Conservation (phyloP, 1,140 invertebrate genomes). For the Leptinotarsa undecemlineata region DNA sequence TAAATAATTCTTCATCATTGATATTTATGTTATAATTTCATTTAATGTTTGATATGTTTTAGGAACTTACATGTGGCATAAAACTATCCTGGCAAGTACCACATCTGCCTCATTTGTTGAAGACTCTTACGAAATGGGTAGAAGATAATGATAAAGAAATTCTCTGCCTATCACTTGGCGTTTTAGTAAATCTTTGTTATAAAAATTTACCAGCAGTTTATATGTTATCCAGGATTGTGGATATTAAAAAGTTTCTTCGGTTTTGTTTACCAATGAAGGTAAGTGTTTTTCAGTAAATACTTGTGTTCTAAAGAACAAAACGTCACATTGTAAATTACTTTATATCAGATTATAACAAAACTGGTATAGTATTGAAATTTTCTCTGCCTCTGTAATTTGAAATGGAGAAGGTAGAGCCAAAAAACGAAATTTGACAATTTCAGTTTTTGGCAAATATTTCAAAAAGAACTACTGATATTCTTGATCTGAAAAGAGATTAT, state of each 20-base stretch:
- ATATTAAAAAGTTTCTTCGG: conserved; percentile 64
- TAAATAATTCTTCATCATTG: too few relatives aligned
- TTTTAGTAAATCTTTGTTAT: conserved; percentile 74
- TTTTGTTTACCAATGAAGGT: conserved; percentile 64
- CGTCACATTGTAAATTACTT: not conserved
- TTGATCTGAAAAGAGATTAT: too few relatives aligned
- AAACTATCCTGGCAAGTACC: conserved; percentile 73
- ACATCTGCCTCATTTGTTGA: conserved; percentile 65
- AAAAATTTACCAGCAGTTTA: conserved; percentile 70
- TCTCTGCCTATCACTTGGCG: conserved; percentile 62
- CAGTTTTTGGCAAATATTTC: too few relatives aligned
- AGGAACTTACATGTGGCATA: conserved; percentile 72
- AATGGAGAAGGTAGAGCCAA: too few relatives aligned
- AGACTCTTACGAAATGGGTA: conserved; percentile 65
- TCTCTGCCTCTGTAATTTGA: too few relatives aligned
- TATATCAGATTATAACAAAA: not conserved
- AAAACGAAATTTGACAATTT: too few relatives aligned
- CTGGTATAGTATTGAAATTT: too few relatives aligned
- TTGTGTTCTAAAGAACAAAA: conserved; percentile 1
- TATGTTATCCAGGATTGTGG: conserved; percentile 65
- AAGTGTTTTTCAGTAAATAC: conserved; percentile 18
- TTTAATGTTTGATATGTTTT: conserved; percentile 36
- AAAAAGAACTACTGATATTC: too few relatives aligned
- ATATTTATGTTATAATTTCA: too few relatives aligned
- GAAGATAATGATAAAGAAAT: conserved; percentile 62